Evolutionary conservation across 2,888 invertebrate genomes (phyloP).

Genomic region (Catocala sponsa): DNA sequence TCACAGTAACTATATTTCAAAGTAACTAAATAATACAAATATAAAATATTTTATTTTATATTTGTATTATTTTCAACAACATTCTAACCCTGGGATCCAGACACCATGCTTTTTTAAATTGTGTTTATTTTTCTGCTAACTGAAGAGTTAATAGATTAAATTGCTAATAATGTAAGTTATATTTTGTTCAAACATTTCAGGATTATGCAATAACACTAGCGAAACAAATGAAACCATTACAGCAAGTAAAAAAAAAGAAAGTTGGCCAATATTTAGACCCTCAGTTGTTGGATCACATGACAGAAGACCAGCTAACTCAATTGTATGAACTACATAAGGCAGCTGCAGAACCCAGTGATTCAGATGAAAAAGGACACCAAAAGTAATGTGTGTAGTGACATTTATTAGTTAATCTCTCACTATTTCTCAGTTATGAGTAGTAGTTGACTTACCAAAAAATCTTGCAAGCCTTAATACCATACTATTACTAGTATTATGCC

Average conservation of each 20-base stretch:
- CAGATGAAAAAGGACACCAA: conserved; percentile 20
- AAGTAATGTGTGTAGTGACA: conserved; percentile 23
- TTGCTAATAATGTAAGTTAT: too few relatives aligned
- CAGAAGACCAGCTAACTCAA: conserved; percentile 94
- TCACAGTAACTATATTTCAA: too few relatives aligned
- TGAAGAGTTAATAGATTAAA: too few relatives aligned
- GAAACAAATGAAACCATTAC: conserved; percentile 91
- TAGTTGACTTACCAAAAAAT: too few relatives aligned
- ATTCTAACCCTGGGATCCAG: too few relatives aligned
- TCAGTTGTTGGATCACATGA: conserved; percentile 90
- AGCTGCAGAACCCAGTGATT: conserved; percentile 63
- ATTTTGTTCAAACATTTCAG: conserved; percentile 78
- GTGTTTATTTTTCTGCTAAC: too few relatives aligned
- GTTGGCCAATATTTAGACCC: conserved; percentile 90
- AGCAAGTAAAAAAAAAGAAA: conserved; percentile 86
- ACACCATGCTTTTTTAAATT: too few relatives aligned
- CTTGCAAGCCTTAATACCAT: too few relatives aligned
- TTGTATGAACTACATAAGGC: conserved; percentile 94
- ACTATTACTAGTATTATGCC: too few relatives aligned
- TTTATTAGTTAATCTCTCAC: conserved; percentile 1
- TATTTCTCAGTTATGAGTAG: conserved; percentile 1
- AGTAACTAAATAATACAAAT: too few relatives aligned
- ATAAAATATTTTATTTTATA: too few relatives aligned
- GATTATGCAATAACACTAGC: conserved; percentile 92
- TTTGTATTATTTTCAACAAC: too few relatives aligned